Conservation (phyloP, 2,888 invertebrate genomes). For the Philonicus albiceps region DNA sequence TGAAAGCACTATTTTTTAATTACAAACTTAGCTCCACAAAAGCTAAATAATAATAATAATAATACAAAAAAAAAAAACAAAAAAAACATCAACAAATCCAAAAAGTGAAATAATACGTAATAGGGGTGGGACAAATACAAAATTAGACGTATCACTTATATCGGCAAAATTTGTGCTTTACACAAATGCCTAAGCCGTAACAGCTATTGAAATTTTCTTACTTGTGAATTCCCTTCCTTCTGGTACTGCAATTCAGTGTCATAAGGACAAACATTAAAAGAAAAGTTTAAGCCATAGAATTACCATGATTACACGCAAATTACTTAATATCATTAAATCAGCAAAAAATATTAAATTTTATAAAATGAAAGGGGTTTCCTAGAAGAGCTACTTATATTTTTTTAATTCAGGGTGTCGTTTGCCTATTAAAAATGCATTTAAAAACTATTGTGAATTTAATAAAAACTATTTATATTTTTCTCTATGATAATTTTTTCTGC, state of each 20-base stretch:
- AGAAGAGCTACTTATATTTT: not conserved
- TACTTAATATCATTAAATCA: not conserved
- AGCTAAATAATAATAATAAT: not conserved
- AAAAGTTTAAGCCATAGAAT: not conserved
- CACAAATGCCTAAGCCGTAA: not conserved
- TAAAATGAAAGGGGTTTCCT: not conserved
- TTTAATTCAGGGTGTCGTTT: not conserved
- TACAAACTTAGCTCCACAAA: not conserved
- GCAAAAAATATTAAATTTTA: not conserved
- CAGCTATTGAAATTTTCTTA: not conserved
- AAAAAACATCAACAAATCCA: not conserved
- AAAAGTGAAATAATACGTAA: not conserved
- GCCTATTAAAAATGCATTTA: too few species aligned
- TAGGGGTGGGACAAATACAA: not conserved
- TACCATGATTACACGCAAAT: not conserved
- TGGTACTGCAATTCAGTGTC: not conserved
- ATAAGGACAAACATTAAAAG: not conserved
- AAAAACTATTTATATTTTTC: too few species aligned
- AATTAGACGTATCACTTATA: not conserved
- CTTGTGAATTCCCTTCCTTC: not conserved
- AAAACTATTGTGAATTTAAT: too few species aligned
- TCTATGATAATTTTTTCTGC: too few species aligned
- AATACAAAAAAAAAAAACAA: too few species aligned
- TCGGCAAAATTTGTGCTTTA: not conserved
- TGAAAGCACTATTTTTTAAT: not conserved